A percentile compares a stretch with the other conserved stretches of the same genome.
phyloP scores from a whole-genome alignment of 2,888 invertebrate species.

The Deilephila porcellus region DNA sequence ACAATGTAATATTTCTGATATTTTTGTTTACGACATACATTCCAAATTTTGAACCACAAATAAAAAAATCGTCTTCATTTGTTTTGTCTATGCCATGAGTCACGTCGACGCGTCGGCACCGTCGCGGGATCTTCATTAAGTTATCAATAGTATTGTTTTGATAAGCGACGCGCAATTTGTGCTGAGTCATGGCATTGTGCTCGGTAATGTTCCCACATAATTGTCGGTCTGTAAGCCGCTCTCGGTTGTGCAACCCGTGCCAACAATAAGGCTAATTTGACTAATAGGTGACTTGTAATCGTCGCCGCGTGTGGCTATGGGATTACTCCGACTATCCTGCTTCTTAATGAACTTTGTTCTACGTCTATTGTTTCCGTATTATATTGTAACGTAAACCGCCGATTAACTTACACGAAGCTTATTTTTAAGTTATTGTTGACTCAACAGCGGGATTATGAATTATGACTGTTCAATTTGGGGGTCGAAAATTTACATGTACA shows the following conservation, averaged over 20 bases:
- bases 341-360: constrained; percentile 73
- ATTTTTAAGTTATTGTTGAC: constrained; percentile 10
- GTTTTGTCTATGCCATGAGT: constrained; percentile 8
- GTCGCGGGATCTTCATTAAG: constrained; percentile 80
- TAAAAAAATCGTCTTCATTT: neutral
- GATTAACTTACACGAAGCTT: constrained; percentile 11
- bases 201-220: constrained; percentile 71
- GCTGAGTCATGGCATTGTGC: constrained; percentile 83
- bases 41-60: neutral
- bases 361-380: constrained; percentile 70
- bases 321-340: constrained; percentile 66
- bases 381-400: constrained; percentile 34
- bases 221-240: constrained; percentile 81
- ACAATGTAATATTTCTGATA: no score
- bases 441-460: neutral
- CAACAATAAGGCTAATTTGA: constrained; percentile 85
- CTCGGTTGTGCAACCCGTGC: constrained; percentile 74
- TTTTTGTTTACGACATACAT: neutral
- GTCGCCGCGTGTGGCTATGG: constrained; percentile 82
- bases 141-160: constrained; percentile 85
- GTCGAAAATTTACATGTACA: neutral
- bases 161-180: constrained; percentile 77
- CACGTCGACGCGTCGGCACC: constrained; percentile 70
- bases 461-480: neutral
- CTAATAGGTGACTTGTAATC: constrained; percentile 84